phyloP scores from a whole-genome alignment of 2,888 invertebrate genomes.

The Ophion obscuratus region DNA sequence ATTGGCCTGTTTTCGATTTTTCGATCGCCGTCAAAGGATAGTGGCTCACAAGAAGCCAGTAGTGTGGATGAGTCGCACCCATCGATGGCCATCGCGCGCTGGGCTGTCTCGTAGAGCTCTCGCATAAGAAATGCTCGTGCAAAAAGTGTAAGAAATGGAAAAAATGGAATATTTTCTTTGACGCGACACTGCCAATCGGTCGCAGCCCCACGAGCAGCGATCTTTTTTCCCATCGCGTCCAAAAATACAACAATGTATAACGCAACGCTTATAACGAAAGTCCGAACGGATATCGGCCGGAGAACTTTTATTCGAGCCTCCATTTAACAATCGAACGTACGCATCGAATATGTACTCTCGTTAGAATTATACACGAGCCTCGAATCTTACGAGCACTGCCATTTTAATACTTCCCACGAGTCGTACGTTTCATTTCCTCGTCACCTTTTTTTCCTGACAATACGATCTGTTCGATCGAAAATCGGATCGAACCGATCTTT shows the following conservation, averaged over 20 bases:
- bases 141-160: too few species aligned
- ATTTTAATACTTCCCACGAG: conserved; percentile 63
- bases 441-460: conserved; percentile 21
- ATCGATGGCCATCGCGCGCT: too few species aligned
- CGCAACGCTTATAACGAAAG: conserved; percentile 30
- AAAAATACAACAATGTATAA: conserved; percentile 20
- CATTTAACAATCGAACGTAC: conserved; percentile 42
- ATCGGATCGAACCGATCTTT: conserved; percentile 45
- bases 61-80: too few species aligned
- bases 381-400: conserved; percentile 64
- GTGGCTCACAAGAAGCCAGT: too few species aligned
- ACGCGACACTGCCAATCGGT: too few species aligned
- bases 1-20: too few species aligned
- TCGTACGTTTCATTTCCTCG: conserved; percentile 8
- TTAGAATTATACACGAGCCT: conserved; percentile 53
- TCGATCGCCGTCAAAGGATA: too few species aligned
- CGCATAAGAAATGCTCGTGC: too few species aligned
- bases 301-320: conserved; percentile 49
- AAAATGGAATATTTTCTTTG: too few species aligned
- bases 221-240: not conserved
- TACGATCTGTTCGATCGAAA: conserved; percentile 35
- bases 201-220: too few species aligned
- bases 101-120: too few species aligned
- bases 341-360: conserved; percentile 52
- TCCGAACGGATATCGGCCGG: conserved; percentile 41